These are phyloP conservation scores for Eupithecia tripunctaria DNA, from an alignment of 2,888 invertebrate species.

Conservation along the genomic window DNA sequence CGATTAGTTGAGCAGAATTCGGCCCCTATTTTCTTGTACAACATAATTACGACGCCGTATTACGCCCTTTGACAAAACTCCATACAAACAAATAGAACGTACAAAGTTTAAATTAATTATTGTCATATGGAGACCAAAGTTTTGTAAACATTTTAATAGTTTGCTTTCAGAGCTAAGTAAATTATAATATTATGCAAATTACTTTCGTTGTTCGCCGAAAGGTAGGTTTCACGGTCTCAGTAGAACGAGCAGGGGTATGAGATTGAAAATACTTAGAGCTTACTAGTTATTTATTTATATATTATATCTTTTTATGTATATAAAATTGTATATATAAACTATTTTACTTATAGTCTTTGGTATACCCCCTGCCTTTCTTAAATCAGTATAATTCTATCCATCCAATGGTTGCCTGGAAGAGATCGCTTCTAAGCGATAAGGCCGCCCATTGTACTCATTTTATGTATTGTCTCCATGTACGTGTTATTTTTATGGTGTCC, in stretches of 20 bases:
- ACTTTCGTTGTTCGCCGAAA: conserved; percentile 12
- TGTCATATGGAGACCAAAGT: not conserved
- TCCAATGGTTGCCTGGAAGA: no score
- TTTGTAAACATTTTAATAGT: conserved; percentile 5
- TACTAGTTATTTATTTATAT: no score
- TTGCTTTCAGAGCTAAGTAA: conserved; percentile 17
- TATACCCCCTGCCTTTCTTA: no score
- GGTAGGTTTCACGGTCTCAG: not conserved
- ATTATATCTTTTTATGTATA: no score
- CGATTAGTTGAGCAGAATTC: not conserved
- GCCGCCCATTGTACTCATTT: no score
- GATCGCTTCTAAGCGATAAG: no score
- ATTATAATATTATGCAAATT: conserved; percentile 45
- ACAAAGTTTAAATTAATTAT: conserved; percentile 7
- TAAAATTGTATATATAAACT: no score
- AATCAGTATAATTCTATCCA: no score
- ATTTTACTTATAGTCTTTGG: no score
- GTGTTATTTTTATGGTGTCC: no score
- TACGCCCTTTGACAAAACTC: not conserved
- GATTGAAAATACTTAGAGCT: not conserved
- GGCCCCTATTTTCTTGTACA: not conserved
- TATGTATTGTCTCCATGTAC: no score
- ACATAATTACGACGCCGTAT: not conserved
- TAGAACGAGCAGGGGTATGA: not conserved
- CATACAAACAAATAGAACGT: not conserved